Conservation (phyloP, 2,113 vertebrate genomes). For the Vireo altiloquus region DNA sequence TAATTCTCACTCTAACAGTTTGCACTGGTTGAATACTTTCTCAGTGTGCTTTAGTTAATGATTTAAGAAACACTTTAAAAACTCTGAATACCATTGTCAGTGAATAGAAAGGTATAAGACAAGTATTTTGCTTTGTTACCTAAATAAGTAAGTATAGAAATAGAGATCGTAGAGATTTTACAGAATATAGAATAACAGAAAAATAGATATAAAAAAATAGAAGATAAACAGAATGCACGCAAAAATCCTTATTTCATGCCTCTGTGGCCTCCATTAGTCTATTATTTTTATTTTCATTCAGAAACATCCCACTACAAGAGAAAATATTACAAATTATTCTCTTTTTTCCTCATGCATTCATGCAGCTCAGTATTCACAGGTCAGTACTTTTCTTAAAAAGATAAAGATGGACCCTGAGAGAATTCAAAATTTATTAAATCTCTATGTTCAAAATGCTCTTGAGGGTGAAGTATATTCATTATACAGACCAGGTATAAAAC, state of each 20-base stretch:
- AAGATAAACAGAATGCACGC: not conserved
- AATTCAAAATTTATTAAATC: not conserved
- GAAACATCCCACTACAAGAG: not conserved
- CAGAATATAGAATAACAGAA: not conserved
- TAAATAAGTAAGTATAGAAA: not conserved
- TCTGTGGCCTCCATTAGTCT: not conserved
- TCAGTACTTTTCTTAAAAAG: not conserved
- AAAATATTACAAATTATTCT: not conserved
- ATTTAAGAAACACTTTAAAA: not conserved
- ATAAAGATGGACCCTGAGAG: not conserved
- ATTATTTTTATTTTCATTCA: not conserved
- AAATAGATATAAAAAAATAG: not conserved
- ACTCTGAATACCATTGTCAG: not conserved
- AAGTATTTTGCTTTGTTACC: not conserved
- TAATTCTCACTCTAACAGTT: not conserved
- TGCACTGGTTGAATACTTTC: not conserved
- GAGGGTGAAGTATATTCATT: fast-evolving
- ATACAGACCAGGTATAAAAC: not conserved
- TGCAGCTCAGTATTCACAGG: not conserved
- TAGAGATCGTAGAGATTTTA: not conserved
- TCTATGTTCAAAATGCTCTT: not conserved
- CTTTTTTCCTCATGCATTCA: not conserved
- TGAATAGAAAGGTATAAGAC: not conserved
- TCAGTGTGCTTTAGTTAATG: not conserved
- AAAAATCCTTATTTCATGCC: not conserved